phyloP scores from a whole-genome alignment of 1,140 invertebrate species.

The Belonocnema kinseyi region DNA sequence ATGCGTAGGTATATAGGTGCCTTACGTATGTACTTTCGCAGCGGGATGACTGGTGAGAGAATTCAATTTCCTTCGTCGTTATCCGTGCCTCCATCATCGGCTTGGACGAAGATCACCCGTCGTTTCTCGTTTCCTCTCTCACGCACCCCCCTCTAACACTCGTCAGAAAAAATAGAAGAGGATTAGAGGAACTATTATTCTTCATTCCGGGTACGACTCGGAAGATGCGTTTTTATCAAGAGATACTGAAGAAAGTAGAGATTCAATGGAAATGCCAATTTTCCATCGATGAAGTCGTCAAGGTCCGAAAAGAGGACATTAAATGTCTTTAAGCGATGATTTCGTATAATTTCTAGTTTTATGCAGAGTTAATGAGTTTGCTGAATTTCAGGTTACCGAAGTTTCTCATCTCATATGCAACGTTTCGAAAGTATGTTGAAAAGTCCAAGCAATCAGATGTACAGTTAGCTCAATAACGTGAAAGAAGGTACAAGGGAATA shows the following conservation, averaged over 20 bases:
- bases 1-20: conserved; percentile 52
- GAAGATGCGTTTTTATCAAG: conserved; percentile 24
- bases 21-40: conserved; percentile 61
- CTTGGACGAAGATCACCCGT: conserved; percentile 55
- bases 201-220: conserved; percentile 48
- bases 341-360: neutral
- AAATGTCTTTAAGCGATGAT: too few relatives aligned
- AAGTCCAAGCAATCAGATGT: conserved; percentile 12
- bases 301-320: too few relatives aligned
- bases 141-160: conserved; percentile 40
- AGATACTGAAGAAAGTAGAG: neutral
- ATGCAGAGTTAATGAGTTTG: neutral
- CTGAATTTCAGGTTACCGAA: neutral
- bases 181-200: conserved; percentile 19
- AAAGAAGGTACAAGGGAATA: neutral
- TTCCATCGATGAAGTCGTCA: too few relatives aligned
- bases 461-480: conserved; percentile 1
- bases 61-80: conserved; percentile 73
- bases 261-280: too few relatives aligned
- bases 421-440: conserved; percentile 15
- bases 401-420: neutral
- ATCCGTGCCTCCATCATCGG: conserved; percentile 69
- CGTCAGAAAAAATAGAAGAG: conserved; percentile 49
- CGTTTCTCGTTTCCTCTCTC: conserved; percentile 56
- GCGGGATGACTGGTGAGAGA: conserved; percentile 71